Base-by-base conservation (phyloP, 2,797 vertebrate genomes). In the Dendrocincla tyrannina region DNA sequence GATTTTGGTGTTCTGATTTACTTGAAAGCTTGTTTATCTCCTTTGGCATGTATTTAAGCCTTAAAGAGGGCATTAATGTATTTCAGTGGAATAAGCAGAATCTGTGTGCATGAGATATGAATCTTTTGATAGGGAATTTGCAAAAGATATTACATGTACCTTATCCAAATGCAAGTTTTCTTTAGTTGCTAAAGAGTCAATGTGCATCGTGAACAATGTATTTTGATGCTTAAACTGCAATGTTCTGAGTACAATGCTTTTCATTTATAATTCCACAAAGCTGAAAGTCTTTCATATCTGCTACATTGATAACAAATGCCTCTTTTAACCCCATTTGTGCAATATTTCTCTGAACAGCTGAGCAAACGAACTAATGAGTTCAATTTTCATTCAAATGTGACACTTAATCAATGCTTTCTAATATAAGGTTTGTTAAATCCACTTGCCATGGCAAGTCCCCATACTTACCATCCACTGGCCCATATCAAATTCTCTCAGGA, bases 311-410 rank as follows among this genome's bases (percentile, higher is more conserved):
- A 96, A 94, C 39, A 67, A 95, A 92, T 91, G 60, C 46, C 63
- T 92, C 90, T 84, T 96, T 93, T 95, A 97, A 85, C 55, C 60
- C 64, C 82, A 72, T 93, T 97, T 95, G 80, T 92, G 80, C 78
- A 92, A 47, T 94, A 93, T 83, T 96, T 94, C 77, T 83, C 64
- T 77, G 93, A 97, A 94, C 95, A 98, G 94, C 97, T 97, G 95
- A 97, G 73, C 89, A 97, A 97, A 96, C 82, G 93, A 96, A 90
- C 63, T 80, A 93, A 95, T 89, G 76, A 94, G 72, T 96, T 97
- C 92, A 86, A 87, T 97, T 97, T 97, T 93, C 59, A 93, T 97
- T 97, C 90, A 94, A 70, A 95, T 95, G 80, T 96, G 96, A 88
- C 73, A 89, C 44, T 78, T 96, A 97, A 95, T 76, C 90, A 82